Base-by-base conservation (phyloP, 2,888 invertebrate genomes). In the Hirtodrosophila confusa region DNA sequence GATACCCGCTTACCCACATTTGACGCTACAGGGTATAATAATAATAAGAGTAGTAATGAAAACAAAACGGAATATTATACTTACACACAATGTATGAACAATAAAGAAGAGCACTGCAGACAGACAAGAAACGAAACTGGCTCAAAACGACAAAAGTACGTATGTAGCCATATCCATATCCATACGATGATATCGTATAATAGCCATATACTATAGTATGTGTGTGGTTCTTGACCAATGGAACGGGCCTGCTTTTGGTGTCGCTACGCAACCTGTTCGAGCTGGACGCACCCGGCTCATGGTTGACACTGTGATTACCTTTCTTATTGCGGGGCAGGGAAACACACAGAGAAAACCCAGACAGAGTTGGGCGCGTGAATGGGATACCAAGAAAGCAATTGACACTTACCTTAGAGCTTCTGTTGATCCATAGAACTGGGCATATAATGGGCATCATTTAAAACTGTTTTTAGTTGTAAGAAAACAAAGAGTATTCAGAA, bases 291-390 rank as follows among this genome's bases (percentile, higher is more conserved):
- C 60, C 48, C 50, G 48, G 44, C 51, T 47, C 61, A 40, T 50
- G 40, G 75, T 78, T 80, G 87, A 83, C 86, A 85, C 82, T 75
- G 70, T 73, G 82, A 85, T 83, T 85, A 87, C 86, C 82, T 70
- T 87, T 85, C 86, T 70, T 60, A 78, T 71, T 69, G 69, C 62
- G 57, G 56, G 27, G 37, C 51, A 66, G 23, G 33, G 55, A 17
- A 43, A 48, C 41, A 43, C 33, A 43, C 54, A 47, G 36, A 37
- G 11, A 23, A 50, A 43, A 39, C 11, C 48, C 43, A 41, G 39
- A 24, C 31, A 51, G 64, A 56, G 66, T 41, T 74, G 66, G 9
- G n/a, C 56, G 40, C 67, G 76, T 66, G 79, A 75, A 17, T 17
- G 17, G 17, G 17, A 17, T 17, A 17, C 17, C 17, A 17, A 17